These are phyloP conservation scores for Origma solitaria DNA, from an alignment of 2,113 vertebrate species.

Conservation along the genomic window DNA sequence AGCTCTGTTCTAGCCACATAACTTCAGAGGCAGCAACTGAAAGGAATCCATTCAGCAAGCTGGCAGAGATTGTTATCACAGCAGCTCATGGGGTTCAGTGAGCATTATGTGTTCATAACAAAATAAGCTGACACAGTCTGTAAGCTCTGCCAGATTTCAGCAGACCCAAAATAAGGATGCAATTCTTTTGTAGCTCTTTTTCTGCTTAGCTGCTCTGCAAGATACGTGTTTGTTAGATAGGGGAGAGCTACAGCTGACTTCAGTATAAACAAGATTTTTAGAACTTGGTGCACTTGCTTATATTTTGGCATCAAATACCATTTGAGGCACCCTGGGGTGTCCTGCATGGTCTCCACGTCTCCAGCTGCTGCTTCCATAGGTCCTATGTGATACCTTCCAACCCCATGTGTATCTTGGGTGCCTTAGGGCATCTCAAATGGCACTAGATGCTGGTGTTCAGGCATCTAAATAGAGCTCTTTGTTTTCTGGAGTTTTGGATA, in stretches of 20 bases:
- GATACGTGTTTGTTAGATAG: neutral
- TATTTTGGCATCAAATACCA: neutral
- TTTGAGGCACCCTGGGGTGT: neutral
- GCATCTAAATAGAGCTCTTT: conserved; percentile 24
- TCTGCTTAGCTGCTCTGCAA: neutral
- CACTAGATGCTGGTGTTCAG: neutral
- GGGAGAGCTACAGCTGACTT: neutral
- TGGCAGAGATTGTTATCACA: conserved; percentile 48
- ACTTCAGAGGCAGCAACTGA: conserved; percentile 38
- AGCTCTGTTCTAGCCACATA: neutral
- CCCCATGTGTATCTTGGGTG: neutral
- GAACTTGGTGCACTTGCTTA: neutral
- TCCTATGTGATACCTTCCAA: neutral
- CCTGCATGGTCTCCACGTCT: neutral
- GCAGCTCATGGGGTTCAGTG: conserved; percentile 29
- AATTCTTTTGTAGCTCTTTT: conserved; percentile 12
- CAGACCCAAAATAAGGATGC: neutral
- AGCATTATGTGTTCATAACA: conserved; percentile 24
- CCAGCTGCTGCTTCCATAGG: neutral
- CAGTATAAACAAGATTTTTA: neutral
- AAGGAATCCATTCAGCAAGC: conserved; percentile 50
- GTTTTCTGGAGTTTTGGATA: neutral
- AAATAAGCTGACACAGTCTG: conserved; percentile 43
- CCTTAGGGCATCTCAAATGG: neutral
- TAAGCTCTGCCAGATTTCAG: conserved; percentile 23